phyloP scores from a whole-genome alignment of 2,797 vertebrate species.

The Tauraco hartlaubi region DNA sequence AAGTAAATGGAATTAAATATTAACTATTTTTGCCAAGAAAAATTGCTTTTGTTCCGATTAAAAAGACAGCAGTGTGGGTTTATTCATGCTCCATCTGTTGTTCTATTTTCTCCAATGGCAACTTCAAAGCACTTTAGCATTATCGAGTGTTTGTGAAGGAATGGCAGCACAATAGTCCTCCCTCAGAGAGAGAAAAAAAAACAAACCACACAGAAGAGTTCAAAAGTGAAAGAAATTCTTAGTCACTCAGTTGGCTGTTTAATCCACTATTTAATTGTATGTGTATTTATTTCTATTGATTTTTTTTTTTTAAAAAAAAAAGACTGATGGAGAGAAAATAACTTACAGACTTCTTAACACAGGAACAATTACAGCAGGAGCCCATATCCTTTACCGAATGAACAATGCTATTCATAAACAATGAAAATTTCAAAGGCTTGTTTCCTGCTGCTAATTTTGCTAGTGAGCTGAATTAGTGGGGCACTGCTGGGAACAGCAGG shows the following conservation, averaged over 20 bases:
- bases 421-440: slow-evolving; percentile 78
- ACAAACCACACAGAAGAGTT: not conserved
- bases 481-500: slow-evolving; percentile 77
- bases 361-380: slow-evolving; percentile 73
- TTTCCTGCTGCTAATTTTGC: slow-evolving; percentile 83
- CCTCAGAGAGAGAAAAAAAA: not conserved
- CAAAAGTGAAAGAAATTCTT: slow-evolving; percentile 59
- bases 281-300: slow-evolving; percentile 75
- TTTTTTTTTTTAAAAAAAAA: not conserved
- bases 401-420: slow-evolving; percentile 78
- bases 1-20: slow-evolving; percentile 70
- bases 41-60: slow-evolving; percentile 54
- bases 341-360: slow-evolving; percentile 57
- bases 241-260: slow-evolving; percentile 51
- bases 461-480: slow-evolving; percentile 74
- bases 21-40: slow-evolving; percentile 52
- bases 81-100: slow-evolving; percentile 54
- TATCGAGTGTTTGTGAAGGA: slow-evolving; percentile 28
- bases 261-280: slow-evolving; percentile 73
- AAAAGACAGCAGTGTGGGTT: slow-evolving; percentile 16
- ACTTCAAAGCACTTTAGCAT: slow-evolving; percentile 61
- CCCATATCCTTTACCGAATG: slow-evolving; percentile 66
- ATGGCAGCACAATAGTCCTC: slow-evolving; percentile 34
- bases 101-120: slow-evolving; percentile 59
- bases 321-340: slow-evolving; percentile 63